phyloP scores from a whole-genome alignment of 1,140 invertebrate species.

The Nasonia longicornis region DNA sequence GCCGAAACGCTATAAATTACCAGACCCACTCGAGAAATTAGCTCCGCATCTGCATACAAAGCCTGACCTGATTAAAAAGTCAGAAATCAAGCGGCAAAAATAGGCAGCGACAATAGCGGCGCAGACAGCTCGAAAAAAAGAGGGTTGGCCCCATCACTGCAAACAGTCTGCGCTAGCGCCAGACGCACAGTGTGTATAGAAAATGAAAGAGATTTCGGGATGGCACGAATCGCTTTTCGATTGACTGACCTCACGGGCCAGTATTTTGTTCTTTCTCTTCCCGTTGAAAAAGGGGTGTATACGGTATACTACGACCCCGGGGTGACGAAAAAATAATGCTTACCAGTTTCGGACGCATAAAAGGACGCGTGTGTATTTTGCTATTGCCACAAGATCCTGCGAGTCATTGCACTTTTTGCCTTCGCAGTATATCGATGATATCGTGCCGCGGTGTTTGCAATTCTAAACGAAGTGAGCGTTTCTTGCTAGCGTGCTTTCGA shows the following conservation, averaged over 20 bases:
- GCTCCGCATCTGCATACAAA: neutral
- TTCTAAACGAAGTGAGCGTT: constrained; percentile 6
- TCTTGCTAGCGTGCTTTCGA: neutral
- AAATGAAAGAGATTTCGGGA: constrained; percentile 32
- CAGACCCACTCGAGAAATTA: constrained; percentile 8
- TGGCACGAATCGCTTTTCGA: constrained; percentile 51
- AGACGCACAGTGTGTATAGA: neutral
- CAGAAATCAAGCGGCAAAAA: constrained; percentile 25
- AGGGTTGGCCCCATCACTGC: neutral
- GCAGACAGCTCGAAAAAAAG: neutral
- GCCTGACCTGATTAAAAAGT: constrained; percentile 32
- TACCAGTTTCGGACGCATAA: constrained; percentile 19
- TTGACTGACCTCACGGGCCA: constrained; percentile 43
- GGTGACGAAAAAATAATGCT: constrained; percentile 33
- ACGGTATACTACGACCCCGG: too few relatives aligned
- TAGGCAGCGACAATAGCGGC: neutral
- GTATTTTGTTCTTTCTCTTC: constrained; percentile 7
- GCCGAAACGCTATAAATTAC: neutral
- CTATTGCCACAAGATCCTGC: constrained; percentile 2
- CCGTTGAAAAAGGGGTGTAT: constrained; percentile 11
- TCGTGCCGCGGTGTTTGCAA: neutral
- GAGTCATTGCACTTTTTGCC: constrained; percentile 2
- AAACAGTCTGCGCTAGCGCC: neutral
- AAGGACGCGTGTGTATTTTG: constrained; percentile 6
- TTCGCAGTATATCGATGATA: neutral